Evolutionary conservation across 2,113 vertebrate species (phyloP), one percentile per base, ranked within the genome.

Genomic region (Orientallactaga bullata): DNA sequence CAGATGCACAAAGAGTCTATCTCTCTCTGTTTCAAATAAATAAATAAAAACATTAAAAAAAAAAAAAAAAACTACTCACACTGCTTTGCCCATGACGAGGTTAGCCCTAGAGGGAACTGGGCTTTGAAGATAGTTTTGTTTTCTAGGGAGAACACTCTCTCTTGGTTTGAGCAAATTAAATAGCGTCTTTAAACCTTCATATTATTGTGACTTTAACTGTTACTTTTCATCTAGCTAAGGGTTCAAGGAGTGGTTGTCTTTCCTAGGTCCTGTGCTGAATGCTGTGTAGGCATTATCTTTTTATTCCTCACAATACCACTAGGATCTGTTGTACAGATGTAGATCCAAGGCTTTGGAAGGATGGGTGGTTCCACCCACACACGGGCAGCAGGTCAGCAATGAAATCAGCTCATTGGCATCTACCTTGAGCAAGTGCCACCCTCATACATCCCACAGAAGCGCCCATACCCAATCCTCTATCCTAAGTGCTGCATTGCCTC

Each of bases 371-470:
- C 6, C 0, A 20, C n/a, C 13, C 21, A 10, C 55, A 7, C 30
- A 30, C 11, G 20, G 32, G 5, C 26, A 58, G 35, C 63, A 85
- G 82, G 7, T 65, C 51, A 9, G 37, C 32, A 15, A 28, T 42
- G 73, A 10, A 12, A 60, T 47, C 1, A 17, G 90, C 58, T 60
- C 37, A 5, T 21, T 8, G 60, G 55, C 20, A 26, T 37, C 65
- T 3, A 32, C 3, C 12, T 23, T 12, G 7, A 0, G 10, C 0
- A 28, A n/a, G 15, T 12, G 20, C 35, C 4, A 6, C 58, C 15
- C 3, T 11, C 78, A 60, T 30, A 2, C 2, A 7, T 12, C 28
- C 18, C 42, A 39, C 23, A 4, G 32, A 47, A 32, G 28, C 17
- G 5, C 55, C 66, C 51, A 32, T 7, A 58, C 18, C 39, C 20